phyloP scores from a whole-genome alignment of 2,113 vertebrate species.

The Tauraco erythrolophus region DNA sequence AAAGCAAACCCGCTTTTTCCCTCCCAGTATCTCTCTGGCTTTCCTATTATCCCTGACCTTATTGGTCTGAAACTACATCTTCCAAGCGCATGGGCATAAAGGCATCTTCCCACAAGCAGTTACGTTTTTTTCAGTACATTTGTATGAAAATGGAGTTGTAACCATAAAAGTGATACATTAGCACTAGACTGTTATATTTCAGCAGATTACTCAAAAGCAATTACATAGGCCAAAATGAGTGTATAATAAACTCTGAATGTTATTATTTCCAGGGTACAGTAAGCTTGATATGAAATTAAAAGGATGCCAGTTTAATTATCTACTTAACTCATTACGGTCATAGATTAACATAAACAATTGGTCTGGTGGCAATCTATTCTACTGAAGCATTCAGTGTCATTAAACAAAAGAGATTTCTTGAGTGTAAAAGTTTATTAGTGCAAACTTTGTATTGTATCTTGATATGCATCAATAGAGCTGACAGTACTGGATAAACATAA shows the following conservation, averaged over 20 bases:
- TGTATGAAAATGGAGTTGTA: constrained; percentile 7
- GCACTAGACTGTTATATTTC: not conserved
- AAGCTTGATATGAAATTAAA: constrained; percentile 12
- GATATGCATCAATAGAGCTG: constrained; percentile 33
- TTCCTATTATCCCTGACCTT: not conserved
- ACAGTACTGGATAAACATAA: not conserved
- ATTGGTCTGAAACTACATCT: not conserved
- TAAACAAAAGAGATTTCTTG: constrained; percentile 52
- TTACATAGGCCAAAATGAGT: constrained; percentile 30
- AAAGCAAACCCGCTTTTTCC: not conserved
- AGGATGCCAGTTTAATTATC: not conserved
- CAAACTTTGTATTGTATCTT: not conserved
- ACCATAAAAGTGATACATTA: not conserved
- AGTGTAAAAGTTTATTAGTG: constrained; percentile 16
- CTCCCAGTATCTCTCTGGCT: not conserved
- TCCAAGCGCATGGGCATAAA: not conserved
- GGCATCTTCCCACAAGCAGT: not conserved
- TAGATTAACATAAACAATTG: constrained; percentile 13
- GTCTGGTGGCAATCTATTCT: not conserved
- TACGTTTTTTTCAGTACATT: not conserved
- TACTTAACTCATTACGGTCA: not conserved
- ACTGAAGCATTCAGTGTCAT: not conserved
- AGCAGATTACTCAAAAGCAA: constrained; percentile 11
- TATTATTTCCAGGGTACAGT: constrained; percentile 15
- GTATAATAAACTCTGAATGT: constrained; percentile 12